Base-by-base conservation (phyloP, 1,140 invertebrate genomes). In the Zaprionus tsacasi region DNA sequence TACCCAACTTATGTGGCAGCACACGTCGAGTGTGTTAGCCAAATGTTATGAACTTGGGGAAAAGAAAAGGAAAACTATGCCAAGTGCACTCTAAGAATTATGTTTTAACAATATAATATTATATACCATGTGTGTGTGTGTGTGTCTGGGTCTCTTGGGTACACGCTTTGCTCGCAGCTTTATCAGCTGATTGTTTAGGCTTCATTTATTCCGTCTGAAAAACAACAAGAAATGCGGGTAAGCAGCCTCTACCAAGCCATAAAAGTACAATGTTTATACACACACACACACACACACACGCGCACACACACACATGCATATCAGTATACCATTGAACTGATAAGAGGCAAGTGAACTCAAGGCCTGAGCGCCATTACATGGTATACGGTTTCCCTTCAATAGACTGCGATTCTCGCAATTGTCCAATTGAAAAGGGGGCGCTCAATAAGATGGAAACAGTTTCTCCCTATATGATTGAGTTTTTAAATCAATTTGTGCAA, bases 271-370 rank as follows among this genome's bases (percentile, higher is more conserved):
- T 52, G 17, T 30, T 40, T 25, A 60, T 57, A 38, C 45, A 55
- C 4, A 67, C 27, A 67, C 5, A 30, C 8, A 38, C 45, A 55
- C 4, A 67, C 27, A 67, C 5, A 30, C 8, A 2, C 21, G 30
- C 17, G 17, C 17, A 6, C 55, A 43, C 12, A 33, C 8, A 55
- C 12, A 52, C 10, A 43, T 6, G n/a, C n/a, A 45, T 15, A 45
- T 58, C 12, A 21, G 45, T 57, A 86, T 87, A 87, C 82, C 71
- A 86, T 87, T 87, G 68, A 82, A 86, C 76, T 88, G 82, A 86
- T 86, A 86, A 86, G 83, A 63, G 58, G 48, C 21, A 63, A 82
- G 60, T 71, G 74, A 82, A 82, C 80, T 63, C 83, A 87, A 87
- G 82, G 82, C 85, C 80, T 61, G 48, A 36, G 15, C 27, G 65